Conservation (phyloP, 1,140 invertebrate species). For the Acromyrmex charruanus region DNA sequence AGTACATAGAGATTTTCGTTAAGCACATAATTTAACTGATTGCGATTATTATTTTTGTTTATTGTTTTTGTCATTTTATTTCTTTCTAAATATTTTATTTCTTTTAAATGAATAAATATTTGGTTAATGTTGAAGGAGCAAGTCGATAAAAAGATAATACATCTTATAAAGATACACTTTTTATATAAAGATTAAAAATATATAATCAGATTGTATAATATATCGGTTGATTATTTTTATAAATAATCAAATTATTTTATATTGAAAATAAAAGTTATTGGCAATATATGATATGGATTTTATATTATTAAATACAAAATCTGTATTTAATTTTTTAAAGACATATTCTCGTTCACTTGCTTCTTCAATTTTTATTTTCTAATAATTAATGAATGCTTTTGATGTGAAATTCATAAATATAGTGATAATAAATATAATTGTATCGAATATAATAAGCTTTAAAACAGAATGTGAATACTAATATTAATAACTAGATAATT, state of each 20-base stretch:
- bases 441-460: not conserved
- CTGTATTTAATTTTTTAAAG: not conserved
- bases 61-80: not conserved
- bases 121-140: not conserved
- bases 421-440: not conserved
- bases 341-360: too few relatives aligned
- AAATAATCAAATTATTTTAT: conserved; percentile 6
- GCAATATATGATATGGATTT: not conserved
- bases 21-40: conserved; percentile 21
- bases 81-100: conserved; percentile 25
- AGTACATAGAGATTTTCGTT: conserved; percentile 10
- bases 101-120: not conserved
- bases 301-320: too few relatives aligned
- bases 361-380: not conserved
- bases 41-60: not conserved
- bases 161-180: not conserved
- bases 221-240: not conserved
- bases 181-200: not conserved
- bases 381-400: conserved; percentile 11
- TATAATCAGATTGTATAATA: not conserved
- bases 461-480: conserved; percentile 1
- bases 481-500: not conserved
- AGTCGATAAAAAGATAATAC: conserved; percentile 6
- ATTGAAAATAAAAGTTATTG: not conserved
- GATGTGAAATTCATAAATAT: not conserved